Base-by-base conservation (phyloP, 2,113 vertebrate genomes). In the Hippolais icterina region DNA sequence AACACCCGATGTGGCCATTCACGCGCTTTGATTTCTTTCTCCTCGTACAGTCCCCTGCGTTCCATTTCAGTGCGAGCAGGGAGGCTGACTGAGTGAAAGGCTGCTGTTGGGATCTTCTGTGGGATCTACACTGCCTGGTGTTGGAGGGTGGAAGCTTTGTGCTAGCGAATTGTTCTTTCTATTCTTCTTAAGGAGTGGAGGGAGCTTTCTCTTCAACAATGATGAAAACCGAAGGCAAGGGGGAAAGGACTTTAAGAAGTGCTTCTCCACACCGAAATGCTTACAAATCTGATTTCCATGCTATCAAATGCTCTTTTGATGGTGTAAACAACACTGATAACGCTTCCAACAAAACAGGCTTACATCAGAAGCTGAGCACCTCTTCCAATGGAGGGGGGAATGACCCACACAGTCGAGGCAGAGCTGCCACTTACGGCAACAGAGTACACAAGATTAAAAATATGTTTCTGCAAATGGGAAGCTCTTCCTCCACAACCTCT, bases 401-500 rank as follows among this genome's bases (percentile, higher is more conserved):
- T 93, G 97, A 97, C 64, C 98, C 98, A 20, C 98, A 99, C 84
- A 97, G 97, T 11, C 98, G 99, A 85, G 99, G 99, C 47, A 98
- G 99, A 91, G 98, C 97, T 92, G 98, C 96, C 63, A 97, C 98
- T 61, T 99, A 99, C 1, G 99, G 99, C 75, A 99, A 98, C 76
- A 97, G 99, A 77, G 98, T 99, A 44, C 98, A 98, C 94, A 99
- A 99, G 97, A 99, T 99, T 90, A 99, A 99, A 97, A 99, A 98
- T 72, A 99, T 99, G 94, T 99, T 99, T 95, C 97, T 99, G 42
- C 99, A 99, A 57, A 99, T 99, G 99, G 99, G 99, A 78, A 97
- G 98, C 59, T 95, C 97, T 39, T 64, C 99, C 79, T 95, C 94
- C 39, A 41, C 98, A 97, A 77, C 98, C 95, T 76, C 94, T 54